Evolutionary conservation across 2,113 vertebrate species (phyloP), one percentile per base, ranked within the genome.

Genomic region (Dendropsophus ebraccatus): DNA sequence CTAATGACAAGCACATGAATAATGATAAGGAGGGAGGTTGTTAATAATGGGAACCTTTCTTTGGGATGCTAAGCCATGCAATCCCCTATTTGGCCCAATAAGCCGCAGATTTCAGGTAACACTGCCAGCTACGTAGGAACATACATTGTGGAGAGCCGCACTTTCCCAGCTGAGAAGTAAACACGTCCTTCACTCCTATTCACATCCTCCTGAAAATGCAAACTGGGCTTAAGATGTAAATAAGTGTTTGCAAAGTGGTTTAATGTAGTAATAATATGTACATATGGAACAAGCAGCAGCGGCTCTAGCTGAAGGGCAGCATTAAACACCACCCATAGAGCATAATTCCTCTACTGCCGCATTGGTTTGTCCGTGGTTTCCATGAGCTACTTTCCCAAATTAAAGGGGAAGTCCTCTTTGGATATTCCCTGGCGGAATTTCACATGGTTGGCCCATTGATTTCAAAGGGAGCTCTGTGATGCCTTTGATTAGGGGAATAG

Each of bases 21-120:
- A 85, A 85, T 79, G 84, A 85, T 85, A 70, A 85, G 84, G 84
- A 41, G 25, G 30, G 13, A 35, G 72, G 49, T 56, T 85, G 58
- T 69, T 85, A 78, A 85, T 85, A 85, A 79, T 79, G 83, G 60
- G 69, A 69, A 49, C 70, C 37, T 78, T 79, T 78, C 47, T 85
- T 70, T 56, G 62, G 84, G 84, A 79, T 70, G 47, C 60, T 70
- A 79, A 85, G 75, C 72, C 82, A 60, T 74, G 37, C 54, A 60
- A 49, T 85, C 70, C 83, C 41, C n/a, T 58, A 77, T 75, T 84
- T 77, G 73, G 83, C 73, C 73, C 73, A 84, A 65, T 84, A 76
- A 75, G 58, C 72, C 25, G 83, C 21, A 12, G 41, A 65, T 84
- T 84, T 62, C 54, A 47, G 54, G 60, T 75, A 62, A n/a, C 9